Evolutionary conservation across 2,113 vertebrate genomes (phyloP).

Genomic region (Geococcyx californianus): DNA sequence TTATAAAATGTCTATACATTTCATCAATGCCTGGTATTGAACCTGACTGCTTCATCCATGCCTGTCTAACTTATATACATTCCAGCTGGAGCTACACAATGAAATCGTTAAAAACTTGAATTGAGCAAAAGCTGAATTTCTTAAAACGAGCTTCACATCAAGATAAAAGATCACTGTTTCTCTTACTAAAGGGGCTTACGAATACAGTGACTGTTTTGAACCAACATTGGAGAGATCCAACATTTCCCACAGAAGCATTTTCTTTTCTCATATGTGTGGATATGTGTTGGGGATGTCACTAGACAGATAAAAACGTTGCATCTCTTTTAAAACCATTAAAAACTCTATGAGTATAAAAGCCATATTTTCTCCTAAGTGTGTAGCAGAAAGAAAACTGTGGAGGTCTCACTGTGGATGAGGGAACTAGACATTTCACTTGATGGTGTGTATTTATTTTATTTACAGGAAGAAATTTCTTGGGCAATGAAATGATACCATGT

Average conservation of each 20-base stretch:
- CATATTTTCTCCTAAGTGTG: neutral
- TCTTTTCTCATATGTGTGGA: neutral
- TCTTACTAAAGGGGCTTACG: neutral
- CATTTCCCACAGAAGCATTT: neutral
- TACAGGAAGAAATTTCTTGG: neutral
- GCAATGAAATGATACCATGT: neutral
- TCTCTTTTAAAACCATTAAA: neutral
- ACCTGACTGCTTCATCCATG: neutral
- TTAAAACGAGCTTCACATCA: neutral
- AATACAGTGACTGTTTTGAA: neutral
- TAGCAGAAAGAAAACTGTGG: neutral
- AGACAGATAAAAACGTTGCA: neutral
- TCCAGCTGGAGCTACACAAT: neutral
- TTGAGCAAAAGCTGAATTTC: neutral
- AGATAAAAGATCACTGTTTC: neutral
- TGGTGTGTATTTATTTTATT: neutral
- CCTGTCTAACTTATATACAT: neutral
- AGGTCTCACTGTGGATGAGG: neutral
- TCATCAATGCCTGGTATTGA: neutral
- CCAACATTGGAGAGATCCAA: neutral
- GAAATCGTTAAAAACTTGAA: neutral
- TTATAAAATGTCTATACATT: neutral
- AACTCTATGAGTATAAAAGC: neutral
- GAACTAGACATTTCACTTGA: neutral
- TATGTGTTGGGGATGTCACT: neutral